Base-by-base conservation (phyloP, 2,888 invertebrate species). In the Epirrhoe tristata region DNA sequence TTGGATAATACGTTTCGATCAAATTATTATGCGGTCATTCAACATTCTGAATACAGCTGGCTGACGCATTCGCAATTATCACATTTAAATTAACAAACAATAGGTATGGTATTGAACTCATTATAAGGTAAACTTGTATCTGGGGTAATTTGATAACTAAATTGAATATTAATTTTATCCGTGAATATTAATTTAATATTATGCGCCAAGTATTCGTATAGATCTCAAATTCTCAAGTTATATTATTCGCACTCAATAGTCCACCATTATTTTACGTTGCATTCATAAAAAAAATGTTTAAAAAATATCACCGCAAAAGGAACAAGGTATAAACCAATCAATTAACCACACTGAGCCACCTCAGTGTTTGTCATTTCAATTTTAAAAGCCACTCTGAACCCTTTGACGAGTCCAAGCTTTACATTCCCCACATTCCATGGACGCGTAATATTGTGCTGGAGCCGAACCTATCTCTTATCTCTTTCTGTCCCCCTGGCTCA, bases 341-440 rank as follows among this genome's bases (percentile, higher is more conserved):
- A 87, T 88, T 88, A 88, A 78, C 81, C 78, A 64, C 39, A 43
- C 63, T 71, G 74, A 75, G 79, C 79, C 75, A 79, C 80, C 81
- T 80, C 82, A 81, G 78, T 89, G 86, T 91, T 90, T 91, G 88
- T 88, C 87, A 85, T 89, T 89, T 90, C 87, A 88, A 91, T 91
- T 92, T 89, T 83, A 81, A 86, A 89, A 89, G 84, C 85, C 85
- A 85, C 87, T 89, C 85, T 77, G 81, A 85, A 81, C 85, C 86
- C 88, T 91, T 89, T 88, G 89, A 86, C 84, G 82, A 80, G 82
- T 73, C 80, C 83, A 80, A 86, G 86, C 83, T 89, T 89, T 83
- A 87, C 89, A 90, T 92, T 88, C 90, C 84, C 79, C 60, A 77
- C 86, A 86, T 90, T 83, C 89, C 87, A 76, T 75, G 83, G 77